Percentiles rank a stretch among this genome's conserved stretches.
These are phyloP conservation scores for Melopsittacus undulatus DNA, from an alignment of 2,797 vertebrate genomes.

Conservation along the genomic window DNA sequence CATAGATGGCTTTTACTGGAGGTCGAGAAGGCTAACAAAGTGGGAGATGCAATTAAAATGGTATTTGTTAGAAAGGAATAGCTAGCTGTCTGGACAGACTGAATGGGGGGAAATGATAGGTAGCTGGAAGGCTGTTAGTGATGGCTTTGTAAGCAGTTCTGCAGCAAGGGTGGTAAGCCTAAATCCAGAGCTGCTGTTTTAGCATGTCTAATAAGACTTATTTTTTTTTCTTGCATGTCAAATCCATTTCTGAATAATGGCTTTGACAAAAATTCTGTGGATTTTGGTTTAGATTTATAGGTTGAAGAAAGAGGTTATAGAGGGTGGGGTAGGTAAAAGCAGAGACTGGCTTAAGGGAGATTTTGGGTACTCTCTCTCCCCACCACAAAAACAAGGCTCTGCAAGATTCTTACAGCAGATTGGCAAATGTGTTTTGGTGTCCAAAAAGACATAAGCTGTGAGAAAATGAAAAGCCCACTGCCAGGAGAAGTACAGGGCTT, in stretches of 20 bases:
- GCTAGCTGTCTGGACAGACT: conserved; percentile 35
- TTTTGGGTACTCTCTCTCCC: background rate
- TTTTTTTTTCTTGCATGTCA: background rate
- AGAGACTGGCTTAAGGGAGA: background rate
- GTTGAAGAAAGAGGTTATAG: background rate
- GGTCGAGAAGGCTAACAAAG: conserved; percentile 77
- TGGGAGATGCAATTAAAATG: conserved; percentile 70
- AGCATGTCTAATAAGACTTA: background rate
- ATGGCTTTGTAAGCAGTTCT: conserved; percentile 67
- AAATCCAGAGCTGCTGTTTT: conserved; percentile 50
- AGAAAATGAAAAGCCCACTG: background rate
- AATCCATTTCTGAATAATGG: background rate
- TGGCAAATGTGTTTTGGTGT: background rate
- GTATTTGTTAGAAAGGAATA: conserved; percentile 61
- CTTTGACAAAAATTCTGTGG: background rate
- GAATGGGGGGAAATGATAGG: conserved; percentile 36
- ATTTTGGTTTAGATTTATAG: background rate
- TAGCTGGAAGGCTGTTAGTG: conserved; percentile 53
- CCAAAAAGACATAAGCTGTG: background rate
- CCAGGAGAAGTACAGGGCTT: background rate
- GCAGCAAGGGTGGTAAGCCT: conserved; percentile 50
- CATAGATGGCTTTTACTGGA: conserved; percentile 73
- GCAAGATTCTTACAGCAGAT: background rate
- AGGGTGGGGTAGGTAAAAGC: background rate
- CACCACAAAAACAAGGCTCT: background rate